These are phyloP conservation scores for Myathropa florea DNA, from an alignment of 2,888 invertebrate genomes.

Conservation along the genomic window DNA sequence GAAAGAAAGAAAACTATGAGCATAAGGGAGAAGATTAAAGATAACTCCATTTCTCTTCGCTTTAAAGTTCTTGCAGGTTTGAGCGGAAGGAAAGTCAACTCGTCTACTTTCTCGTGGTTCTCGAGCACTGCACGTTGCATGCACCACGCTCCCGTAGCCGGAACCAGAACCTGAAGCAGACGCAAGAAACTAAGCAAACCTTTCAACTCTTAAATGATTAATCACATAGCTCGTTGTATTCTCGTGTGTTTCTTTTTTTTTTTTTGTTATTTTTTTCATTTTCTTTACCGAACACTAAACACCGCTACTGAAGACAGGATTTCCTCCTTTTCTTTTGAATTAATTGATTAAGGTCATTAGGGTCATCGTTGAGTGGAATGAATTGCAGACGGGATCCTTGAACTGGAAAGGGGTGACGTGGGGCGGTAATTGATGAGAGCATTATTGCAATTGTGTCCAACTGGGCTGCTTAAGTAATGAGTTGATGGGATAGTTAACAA, in stretches of 20 bases:
- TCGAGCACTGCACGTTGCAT: not conserved
- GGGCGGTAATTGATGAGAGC: conserved; percentile 43
- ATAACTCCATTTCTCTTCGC: not conserved
- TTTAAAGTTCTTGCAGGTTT: not conserved
- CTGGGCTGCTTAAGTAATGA: conserved; percentile 34
- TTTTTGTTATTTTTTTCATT: not conserved
- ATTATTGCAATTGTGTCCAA: conserved; percentile 48
- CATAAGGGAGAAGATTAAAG: not conserved
- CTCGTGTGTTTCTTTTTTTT: not conserved
- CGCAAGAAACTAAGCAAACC: conserved; percentile 42
- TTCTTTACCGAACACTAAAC: not conserved
- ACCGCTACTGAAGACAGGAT: conserved; percentile 4
- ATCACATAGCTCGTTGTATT: conserved; percentile 28
- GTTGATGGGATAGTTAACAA: not conserved
- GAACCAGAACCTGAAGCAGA: not conserved
- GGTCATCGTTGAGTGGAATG: conserved; percentile 45
- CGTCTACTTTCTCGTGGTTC: conserved; percentile 11
- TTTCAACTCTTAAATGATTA: conserved; percentile 60
- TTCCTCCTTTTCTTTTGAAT: conserved; percentile 27
- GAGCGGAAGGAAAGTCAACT: not conserved
- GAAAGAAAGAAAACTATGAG: not conserved
- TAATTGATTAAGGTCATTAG: conserved; percentile 60
- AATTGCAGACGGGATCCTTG: conserved; percentile 33
- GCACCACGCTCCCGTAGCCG: not conserved
- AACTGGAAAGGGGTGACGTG: not conserved